Base-by-base conservation (phyloP, 2,797 vertebrate genomes). In the Argyrosomus regius region DNA sequence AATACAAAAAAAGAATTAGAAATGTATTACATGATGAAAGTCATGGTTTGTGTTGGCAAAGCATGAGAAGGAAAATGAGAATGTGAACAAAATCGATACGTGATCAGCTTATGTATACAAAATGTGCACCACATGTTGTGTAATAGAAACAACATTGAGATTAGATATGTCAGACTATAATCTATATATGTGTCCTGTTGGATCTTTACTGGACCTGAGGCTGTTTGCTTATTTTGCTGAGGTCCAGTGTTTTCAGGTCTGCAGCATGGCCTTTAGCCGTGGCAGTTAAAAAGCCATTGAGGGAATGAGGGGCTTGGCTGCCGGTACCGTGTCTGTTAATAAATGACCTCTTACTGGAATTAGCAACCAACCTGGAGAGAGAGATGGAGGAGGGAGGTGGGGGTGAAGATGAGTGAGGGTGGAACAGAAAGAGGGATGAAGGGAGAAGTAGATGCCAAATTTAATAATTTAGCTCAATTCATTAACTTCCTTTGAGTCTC, bases 341-440 rank as follows among this genome's bases (percentile, higher is more conserved):
- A 88, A 94, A 94, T 92, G 86, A 88, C 91, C 92, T 94, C 91
- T 94, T 93, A 94, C 88, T 89, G 91, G 87, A 93, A 93, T 94
- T 93, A 93, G 89, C 86, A 91, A 87, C 81, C 64, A 80, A 89
- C 88, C 82, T 88, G 87, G 65, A 83, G 72, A 76, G 72, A 76
- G 75, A 71, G 41, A 67, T 24, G 53, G 54, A 26, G 61, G 48
- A 43, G 43, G 70, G 11, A 20, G 39, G 28, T 18, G n/a, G 18
- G 13, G 58, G 5, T 66, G 35, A 67, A 20, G 41, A 50, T 0
- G 39, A 45, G 5, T 35, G 48, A 16, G 35, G 57, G 22, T 26
- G 20, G 59, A 49, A 17, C n/a, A 59, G 60, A 49, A 49, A 35
- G 62, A 49, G 20, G 16, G 39, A 59, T 50, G 16, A n/a, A 69